Conservation (phyloP, 2,888 invertebrate species). For the Drosophila demipolita region DNA sequence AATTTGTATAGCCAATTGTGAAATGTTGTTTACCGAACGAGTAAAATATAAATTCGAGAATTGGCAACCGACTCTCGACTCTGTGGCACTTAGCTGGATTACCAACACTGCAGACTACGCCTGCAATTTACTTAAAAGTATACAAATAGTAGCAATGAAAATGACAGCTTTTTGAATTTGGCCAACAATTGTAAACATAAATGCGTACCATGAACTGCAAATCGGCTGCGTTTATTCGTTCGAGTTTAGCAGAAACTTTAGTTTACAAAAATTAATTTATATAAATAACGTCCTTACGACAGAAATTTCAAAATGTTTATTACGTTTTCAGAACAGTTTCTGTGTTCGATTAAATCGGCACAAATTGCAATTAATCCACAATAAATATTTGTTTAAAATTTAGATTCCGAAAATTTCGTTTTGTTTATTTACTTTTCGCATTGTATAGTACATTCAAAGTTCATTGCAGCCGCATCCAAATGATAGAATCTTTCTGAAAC, state of each 20-base stretch:
- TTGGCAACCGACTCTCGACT: conserved; percentile 25
- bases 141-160: conserved; percentile 51
- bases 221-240: conserved; percentile 25
- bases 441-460: conserved; percentile 24
- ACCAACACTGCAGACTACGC: conserved; percentile 26
- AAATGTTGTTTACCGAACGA: conserved; percentile 68
- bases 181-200: conserved; percentile 65
- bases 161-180: conserved; percentile 42
- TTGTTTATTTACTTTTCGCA: not conserved
- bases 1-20: conserved; percentile 41
- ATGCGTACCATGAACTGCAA: conserved; percentile 52
- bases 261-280: not conserved
- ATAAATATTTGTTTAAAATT: not conserved
- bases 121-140: conserved; percentile 73
- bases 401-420: not conserved
- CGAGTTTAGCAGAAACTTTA: not conserved
- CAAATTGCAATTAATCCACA: not conserved
- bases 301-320: not conserved
- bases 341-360: not conserved
- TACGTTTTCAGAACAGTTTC: not conserved
- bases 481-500: conserved; percentile 34
- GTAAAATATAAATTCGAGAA: conserved; percentile 44
- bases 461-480: conserved; percentile 40
- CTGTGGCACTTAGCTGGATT: conserved; percentile 66
- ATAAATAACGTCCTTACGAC: not conserved